Evolutionary conservation across 2,113 vertebrate genomes (phyloP).

Genomic region (Ceuthmochares aereus): DNA sequence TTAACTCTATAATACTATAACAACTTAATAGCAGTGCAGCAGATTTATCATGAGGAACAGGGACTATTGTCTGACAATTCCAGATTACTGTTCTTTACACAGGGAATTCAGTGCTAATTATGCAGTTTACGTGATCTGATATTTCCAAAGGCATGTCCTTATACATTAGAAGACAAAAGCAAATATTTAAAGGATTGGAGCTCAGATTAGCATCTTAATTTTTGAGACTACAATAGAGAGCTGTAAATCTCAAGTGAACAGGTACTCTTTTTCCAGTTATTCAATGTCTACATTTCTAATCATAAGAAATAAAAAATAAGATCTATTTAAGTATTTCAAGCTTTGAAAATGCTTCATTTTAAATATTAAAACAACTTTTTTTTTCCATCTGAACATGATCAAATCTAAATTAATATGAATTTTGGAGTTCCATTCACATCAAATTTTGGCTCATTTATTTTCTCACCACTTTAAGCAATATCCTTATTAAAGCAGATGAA

Average conservation of each 20-base stretch:
- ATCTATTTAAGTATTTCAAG: neutral
- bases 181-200: neutral
- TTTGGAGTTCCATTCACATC: neutral
- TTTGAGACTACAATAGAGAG: neutral
- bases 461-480: neutral
- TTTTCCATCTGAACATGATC: neutral
- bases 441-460: neutral
- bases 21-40: neutral
- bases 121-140: neutral
- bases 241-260: neutral
- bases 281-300: neutral
- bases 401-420: neutral
- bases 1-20: neutral
- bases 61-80: neutral
- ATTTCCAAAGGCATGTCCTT: neutral
- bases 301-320: neutral
- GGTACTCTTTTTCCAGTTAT: neutral
- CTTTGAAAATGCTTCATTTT: neutral
- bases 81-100: neutral
- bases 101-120: neutral
- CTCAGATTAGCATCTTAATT: neutral
- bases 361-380: neutral
- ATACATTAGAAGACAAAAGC: neutral
- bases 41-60: neutral
- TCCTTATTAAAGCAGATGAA: neutral